Percentiles rank a stretch among this genome's conserved stretches.
Conservation (phyloP, 2,113 vertebrate genomes). For the Thunnus thynnus region DNA sequence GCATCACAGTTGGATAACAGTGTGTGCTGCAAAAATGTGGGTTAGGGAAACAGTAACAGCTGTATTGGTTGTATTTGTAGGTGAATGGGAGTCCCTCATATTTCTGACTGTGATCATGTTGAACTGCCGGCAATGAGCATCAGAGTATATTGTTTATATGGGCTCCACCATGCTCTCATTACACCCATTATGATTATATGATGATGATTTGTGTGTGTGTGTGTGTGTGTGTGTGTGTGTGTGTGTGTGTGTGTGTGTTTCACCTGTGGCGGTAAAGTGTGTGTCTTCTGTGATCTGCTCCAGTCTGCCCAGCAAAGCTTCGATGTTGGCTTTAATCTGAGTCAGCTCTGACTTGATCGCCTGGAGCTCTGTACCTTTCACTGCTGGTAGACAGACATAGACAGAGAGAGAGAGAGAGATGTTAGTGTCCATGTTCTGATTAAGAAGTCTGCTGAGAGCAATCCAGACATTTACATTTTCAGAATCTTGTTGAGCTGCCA, state of each 20-base stretch:
- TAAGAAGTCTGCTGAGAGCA: no score
- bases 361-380: constrained; percentile 92
- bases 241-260: constrained; percentile 16
- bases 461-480: background rate
- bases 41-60: no score
- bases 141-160: no score
- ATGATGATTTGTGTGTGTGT: background rate
- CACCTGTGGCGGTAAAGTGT: constrained; percentile 82
- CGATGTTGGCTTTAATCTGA: constrained; percentile 96
- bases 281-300: constrained; percentile 93
- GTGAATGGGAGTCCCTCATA: no score
- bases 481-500: background rate
- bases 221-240: constrained; percentile 27
- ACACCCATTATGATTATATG: no score
- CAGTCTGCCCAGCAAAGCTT: constrained; percentile 92
- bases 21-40: no score
- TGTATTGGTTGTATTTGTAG: no score
- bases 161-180: no score
- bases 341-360: constrained; percentile 94
- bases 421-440: background rate
- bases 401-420: background rate
- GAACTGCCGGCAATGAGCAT: no score
- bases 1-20: no score
- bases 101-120: no score
- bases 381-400: constrained; percentile 68